phyloP scores from a whole-genome alignment of 2,113 vertebrate genomes.

The Saccopteryx bilineata region DNA sequence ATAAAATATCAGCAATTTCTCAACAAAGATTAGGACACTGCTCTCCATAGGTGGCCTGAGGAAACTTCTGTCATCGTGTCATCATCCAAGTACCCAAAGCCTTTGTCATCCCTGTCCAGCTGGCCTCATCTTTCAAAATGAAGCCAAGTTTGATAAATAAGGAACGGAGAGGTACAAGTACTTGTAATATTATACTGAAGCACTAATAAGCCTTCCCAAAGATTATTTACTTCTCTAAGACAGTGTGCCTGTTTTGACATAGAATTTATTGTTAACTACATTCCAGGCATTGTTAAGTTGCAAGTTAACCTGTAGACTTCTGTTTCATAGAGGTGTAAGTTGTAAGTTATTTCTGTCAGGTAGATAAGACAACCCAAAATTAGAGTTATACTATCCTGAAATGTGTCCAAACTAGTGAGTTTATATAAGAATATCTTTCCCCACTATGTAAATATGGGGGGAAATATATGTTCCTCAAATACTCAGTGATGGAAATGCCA shows the following conservation, averaged over 20 bases:
- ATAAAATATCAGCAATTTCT: background rate
- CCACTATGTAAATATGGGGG: background rate
- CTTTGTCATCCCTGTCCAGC: background rate
- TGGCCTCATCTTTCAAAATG: background rate
- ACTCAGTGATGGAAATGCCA: background rate
- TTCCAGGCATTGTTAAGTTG: background rate
- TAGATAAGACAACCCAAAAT: background rate
- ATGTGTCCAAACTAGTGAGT: background rate
- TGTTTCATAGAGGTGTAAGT: background rate
- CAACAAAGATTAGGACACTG: background rate
- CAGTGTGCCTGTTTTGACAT: background rate
- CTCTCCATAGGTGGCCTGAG: background rate
- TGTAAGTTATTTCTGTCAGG: background rate
- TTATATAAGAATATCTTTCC: background rate
- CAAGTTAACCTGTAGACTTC: background rate
- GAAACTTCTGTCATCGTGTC: background rate
- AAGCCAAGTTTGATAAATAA: background rate
- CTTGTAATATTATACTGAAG: background rate
- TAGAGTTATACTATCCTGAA: background rate
- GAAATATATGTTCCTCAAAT: background rate
- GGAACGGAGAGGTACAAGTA: background rate
- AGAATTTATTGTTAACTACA: background rate
- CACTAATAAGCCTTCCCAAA: background rate
- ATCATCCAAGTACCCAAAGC: background rate
- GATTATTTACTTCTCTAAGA: background rate